Conservation (phyloP, 2,888 invertebrate species). For the Thymelicus sylvestris region DNA sequence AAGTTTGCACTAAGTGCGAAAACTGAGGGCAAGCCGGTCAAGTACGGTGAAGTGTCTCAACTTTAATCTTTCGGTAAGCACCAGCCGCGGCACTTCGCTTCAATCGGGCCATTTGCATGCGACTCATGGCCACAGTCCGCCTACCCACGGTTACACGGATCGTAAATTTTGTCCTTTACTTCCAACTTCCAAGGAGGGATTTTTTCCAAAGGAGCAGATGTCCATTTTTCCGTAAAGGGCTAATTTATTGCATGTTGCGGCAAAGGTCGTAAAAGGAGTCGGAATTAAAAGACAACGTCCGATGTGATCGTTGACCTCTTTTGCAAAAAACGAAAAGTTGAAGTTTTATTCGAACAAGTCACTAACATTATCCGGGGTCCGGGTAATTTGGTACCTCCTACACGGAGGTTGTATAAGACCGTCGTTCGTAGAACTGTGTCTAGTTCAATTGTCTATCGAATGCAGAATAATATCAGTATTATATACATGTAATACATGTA, state of each 20-base stretch:
- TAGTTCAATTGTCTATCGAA: constrained; percentile 22
- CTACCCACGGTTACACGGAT: constrained; percentile 79
- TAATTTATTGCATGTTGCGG: constrained; percentile 79
- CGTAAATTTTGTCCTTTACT: constrained; percentile 83
- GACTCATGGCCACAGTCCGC: constrained; percentile 75
- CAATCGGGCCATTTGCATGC: constrained; percentile 82
- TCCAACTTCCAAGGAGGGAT: constrained; percentile 64
- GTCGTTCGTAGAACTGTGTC: background rate
- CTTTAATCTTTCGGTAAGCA: constrained; percentile 61
- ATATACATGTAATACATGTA: background rate
- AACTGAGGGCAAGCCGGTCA: constrained; percentile 25
- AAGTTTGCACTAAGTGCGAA: constrained; percentile 21
- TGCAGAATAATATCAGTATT: constrained; percentile 3
- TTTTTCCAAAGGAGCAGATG: constrained; percentile 78
- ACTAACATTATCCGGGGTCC: constrained; percentile 9
- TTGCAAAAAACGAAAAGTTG: constrained; percentile 49
- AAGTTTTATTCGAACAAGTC: constrained; percentile 44
- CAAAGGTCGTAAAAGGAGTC: constrained; percentile 69
- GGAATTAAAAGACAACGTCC: constrained; percentile 68
- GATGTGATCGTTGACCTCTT: constrained; percentile 67
- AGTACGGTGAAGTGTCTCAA: constrained; percentile 62
- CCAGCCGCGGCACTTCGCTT: constrained; percentile 64
- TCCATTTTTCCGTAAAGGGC: constrained; percentile 77
- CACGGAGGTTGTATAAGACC: constrained; percentile 45
- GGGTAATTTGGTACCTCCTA: constrained; percentile 32